Conservation (phyloP, 2,888 invertebrate species). For the Punctoribates punctum region DNA sequence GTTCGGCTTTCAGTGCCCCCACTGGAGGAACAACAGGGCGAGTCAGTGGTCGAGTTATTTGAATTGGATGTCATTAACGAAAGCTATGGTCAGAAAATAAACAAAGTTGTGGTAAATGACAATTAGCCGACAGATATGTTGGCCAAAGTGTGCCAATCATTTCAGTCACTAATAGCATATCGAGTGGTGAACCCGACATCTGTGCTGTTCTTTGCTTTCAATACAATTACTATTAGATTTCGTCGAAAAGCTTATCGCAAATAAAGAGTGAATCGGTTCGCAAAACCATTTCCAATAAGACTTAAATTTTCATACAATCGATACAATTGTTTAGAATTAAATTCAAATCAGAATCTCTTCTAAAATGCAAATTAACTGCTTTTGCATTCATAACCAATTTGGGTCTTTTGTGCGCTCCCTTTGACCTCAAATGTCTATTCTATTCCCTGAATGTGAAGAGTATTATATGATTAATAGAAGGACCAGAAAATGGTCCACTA, state of each 20-base stretch:
- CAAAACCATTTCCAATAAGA: neutral
- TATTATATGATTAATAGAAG: neutral
- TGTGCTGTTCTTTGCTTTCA: neutral
- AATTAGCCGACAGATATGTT: neutral
- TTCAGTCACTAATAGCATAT: neutral
- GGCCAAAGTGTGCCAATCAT: neutral
- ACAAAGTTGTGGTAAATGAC: neutral
- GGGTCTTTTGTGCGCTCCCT: neutral
- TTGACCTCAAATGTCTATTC: neutral
- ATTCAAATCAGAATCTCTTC: slow-evolving; percentile 1
- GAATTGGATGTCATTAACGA: slow-evolving; percentile 11
- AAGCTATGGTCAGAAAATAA: slow-evolving; percentile 6
- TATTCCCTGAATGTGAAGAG: neutral
- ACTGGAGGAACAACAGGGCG: neutral
- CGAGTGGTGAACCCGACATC: neutral
- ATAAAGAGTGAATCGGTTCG: neutral
- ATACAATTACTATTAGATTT: neutral
- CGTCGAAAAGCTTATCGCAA: neutral
- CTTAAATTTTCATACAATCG: neutral
- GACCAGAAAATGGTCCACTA: neutral
- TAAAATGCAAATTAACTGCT: neutral
- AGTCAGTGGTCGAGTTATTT: neutral
- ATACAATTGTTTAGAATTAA: slow-evolving; percentile 13
- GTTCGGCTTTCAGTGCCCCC: neutral
- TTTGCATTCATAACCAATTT: slow-evolving; percentile 8